Evolutionary conservation across 2,797 vertebrate genomes (phyloP).

Genomic region (Champsocephalus esox): DNA sequence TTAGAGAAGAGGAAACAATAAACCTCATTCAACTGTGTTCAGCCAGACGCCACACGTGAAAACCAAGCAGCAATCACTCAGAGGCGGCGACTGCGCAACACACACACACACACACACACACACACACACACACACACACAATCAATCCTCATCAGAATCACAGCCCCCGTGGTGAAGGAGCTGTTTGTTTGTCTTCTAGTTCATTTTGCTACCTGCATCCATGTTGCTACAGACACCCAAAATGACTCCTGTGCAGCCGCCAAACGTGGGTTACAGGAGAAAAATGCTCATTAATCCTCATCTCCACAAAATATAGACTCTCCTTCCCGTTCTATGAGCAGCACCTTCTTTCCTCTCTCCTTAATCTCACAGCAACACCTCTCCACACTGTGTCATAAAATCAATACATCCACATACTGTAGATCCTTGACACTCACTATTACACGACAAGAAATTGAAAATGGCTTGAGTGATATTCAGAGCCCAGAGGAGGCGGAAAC

Average conservation of each 20-base stretch:
- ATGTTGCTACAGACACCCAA: constrained; percentile 36
- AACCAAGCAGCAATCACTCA: constrained; percentile 28
- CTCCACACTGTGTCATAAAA: constrained; percentile 65
- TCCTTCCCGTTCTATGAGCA: constrained; percentile 37
- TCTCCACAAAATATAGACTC: constrained; percentile 34
- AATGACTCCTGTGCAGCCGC: constrained; percentile 60
- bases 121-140: constrained; percentile 13
- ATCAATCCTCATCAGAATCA: constrained; percentile 68
- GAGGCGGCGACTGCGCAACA: constrained; percentile 31
- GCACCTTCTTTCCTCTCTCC: constrained; percentile 40
- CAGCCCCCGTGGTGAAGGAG: constrained; percentile 16
- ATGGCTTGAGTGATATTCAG: constrained; percentile 25
- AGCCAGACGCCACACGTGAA: background rate
- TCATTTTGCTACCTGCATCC: constrained; percentile 40
- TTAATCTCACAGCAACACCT: constrained; percentile 27
- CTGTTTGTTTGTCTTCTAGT: constrained; percentile 53
- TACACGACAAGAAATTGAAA: constrained; percentile 53
- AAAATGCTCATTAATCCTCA: constrained; percentile 73
- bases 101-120: constrained; percentile 24
- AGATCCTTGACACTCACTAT: constrained; percentile 56
- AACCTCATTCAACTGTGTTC: constrained; percentile 48
- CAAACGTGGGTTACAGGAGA: constrained; percentile 48
- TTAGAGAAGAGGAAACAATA: constrained; percentile 45
- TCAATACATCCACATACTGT: constrained; percentile 59
- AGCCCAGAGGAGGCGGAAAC: background rate